These are phyloP conservation scores for Aspidapion aeneum DNA, from an alignment of 2,888 invertebrate species.

Conservation along the genomic window DNA sequence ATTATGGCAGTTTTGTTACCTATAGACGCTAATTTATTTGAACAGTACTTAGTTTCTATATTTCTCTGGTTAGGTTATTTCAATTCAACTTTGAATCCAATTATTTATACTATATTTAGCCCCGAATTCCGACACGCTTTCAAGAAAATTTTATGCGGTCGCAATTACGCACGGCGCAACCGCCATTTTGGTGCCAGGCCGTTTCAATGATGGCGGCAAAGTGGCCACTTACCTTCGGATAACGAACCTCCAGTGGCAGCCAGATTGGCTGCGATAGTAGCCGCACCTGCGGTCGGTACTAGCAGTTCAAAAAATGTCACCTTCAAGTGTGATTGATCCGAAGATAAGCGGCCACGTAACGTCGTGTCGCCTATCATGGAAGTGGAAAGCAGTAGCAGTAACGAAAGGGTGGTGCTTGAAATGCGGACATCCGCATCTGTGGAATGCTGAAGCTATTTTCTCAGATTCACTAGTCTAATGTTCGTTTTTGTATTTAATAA, in stretches of 20 bases:
- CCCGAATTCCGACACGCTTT: conserved; percentile 88
- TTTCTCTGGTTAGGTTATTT: conserved; percentile 68
- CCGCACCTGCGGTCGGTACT: conserved; percentile 41
- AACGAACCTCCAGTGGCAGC: conserved; percentile 39
- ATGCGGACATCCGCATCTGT: conserved; percentile 17
- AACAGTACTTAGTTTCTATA: conserved; percentile 73
- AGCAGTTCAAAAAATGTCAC: conserved; percentile 45
- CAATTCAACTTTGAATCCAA: conserved; percentile 87
- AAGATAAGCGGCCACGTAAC: conserved; percentile 44
- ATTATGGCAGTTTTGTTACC: conserved; percentile 86
- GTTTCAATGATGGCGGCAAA: conserved; percentile 49
- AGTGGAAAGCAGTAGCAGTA: conserved; percentile 31
- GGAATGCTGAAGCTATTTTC: background rate
- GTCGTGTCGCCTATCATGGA: conserved; percentile 34
- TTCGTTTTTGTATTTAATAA: no score
- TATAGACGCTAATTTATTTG: conserved; percentile 64
- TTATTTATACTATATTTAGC: conserved; percentile 89
- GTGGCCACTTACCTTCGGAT: conserved; percentile 47
- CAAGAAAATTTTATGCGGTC: conserved; percentile 82
- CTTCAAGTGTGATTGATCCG: conserved; percentile 48
- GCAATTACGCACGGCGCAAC: conserved; percentile 45
- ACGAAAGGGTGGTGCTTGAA: conserved; percentile 33
- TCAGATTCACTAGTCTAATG: no score
- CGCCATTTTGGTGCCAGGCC: conserved; percentile 48
- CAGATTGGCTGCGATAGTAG: background rate